Evolutionary conservation across 2,113 vertebrate species (phyloP).

Genomic region (human): DNA sequence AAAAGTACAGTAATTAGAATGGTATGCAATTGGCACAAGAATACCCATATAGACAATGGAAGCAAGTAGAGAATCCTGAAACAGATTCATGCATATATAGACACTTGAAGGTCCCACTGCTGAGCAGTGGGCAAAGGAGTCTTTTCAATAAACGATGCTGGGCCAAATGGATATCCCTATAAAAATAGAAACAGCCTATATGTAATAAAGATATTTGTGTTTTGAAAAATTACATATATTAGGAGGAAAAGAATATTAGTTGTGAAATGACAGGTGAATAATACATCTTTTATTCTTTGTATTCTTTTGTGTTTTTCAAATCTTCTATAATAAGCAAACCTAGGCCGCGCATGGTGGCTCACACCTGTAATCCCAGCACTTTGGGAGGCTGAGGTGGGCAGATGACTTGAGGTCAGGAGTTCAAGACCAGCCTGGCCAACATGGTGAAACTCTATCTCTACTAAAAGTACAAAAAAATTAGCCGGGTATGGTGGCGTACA

Average conservation of each 20-base stretch:
- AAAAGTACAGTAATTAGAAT: not conserved
- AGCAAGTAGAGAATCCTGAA: not conserved
- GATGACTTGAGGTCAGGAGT: no score
- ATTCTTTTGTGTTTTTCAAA: constrained; percentile 42
- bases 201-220: not conserved
- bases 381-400: no score
- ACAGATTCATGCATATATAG: not conserved
- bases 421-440: no score
- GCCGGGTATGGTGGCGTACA: no score
- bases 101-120: not conserved
- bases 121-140: not conserved
- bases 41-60: not conserved
- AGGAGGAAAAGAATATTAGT: not conserved
- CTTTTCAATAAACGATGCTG: not conserved
- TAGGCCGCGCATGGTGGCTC: not conserved
- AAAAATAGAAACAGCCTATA: not conserved
- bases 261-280: constrained; percentile 12
- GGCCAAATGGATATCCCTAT: not conserved
- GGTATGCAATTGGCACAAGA: not conserved
- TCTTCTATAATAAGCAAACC: constrained; percentile 32
- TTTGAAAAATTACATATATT: not conserved
- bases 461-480: no score
- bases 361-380: no score
- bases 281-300: constrained; percentile 18
- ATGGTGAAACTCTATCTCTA: no score